Evolutionary conservation across 1,140 invertebrate species (phyloP), one percentile per base, ranked within the genome.

Genomic region (Cherax quadricarinatus): DNA sequence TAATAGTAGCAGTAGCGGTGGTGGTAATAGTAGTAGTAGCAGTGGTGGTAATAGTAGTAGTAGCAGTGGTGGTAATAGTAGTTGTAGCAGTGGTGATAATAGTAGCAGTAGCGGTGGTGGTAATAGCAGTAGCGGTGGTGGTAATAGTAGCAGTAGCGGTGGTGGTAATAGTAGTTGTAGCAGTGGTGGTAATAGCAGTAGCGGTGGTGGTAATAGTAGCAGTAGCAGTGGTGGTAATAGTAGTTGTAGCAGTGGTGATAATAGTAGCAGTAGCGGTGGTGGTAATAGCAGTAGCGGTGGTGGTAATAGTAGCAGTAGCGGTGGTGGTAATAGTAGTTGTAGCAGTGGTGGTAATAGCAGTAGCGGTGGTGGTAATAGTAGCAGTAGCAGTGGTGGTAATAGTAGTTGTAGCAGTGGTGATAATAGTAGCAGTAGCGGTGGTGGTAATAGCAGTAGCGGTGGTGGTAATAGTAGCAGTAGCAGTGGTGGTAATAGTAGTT

Each of bases 81-180:
- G n/a, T n/a, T n/a, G n/a, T n/a, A n/a, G n/a, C n/a, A n/a, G n/a
- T n/a, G n/a, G n/a, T n/a, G n/a, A n/a, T n/a, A n/a, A n/a, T n/a
- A n/a, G n/a, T n/a, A n/a, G 66, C 66, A 70, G 66, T 70, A n/a
- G 66, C 66, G n/a, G 66, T n/a, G n/a, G 66, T n/a, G n/a, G 66
- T 12, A 14, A n/a, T n/a, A 70, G 66, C 66, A 70, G 66, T n/a
- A 70, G 66, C 66, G n/a, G 66, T n/a, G n/a, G 48, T 21, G 49
- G 80, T 51, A 81, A 80, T 14, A n/a, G n/a, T n/a, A n/a, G n/a
- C n/a, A n/a, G n/a, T n/a, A n/a, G n/a, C n/a, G n/a, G n/a, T n/a
- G n/a, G 30, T 81, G 79, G n/a, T n/a, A n/a, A n/a, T n/a, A n/a
- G n/a, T n/a, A n/a, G n/a, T n/a, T n/a, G n/a, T n/a, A n/a, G n/a